Percentiles rank a stretch among this genome's conserved stretches.
These are phyloP conservation scores for Ochlodes sylvanus DNA, from an alignment of 2,888 invertebrate genomes.

Conservation along the genomic window DNA sequence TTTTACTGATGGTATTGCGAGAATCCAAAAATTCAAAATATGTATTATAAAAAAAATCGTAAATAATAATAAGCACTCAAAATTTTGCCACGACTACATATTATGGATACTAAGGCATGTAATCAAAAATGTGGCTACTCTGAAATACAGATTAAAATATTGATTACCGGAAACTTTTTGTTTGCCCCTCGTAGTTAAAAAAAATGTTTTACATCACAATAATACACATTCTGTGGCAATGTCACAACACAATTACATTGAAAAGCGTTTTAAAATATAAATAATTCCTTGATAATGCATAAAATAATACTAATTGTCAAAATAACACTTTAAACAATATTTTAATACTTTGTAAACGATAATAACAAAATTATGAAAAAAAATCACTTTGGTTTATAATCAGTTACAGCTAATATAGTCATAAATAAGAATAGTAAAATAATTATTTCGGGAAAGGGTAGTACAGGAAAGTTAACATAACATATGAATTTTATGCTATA, in stretches of 20 bases:
- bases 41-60: too few relatives aligned
- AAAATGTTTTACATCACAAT: background rate
- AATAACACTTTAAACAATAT: slow-evolving; percentile 56
- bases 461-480: slow-evolving; percentile 12
- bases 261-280: slow-evolving; percentile 47
- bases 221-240: slow-evolving; percentile 43
- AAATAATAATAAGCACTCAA: too few relatives aligned
- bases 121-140: too few relatives aligned
- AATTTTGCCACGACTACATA: too few relatives aligned
- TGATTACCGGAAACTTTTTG: too few relatives aligned
- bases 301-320: slow-evolving; percentile 69
- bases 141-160: too few relatives aligned
- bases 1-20: too few relatives aligned
- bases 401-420: slow-evolving; percentile 56
- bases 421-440: slow-evolving; percentile 25
- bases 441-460: slow-evolving; percentile 14
- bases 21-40: too few relatives aligned
- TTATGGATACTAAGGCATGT: too few relatives aligned
- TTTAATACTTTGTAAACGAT: slow-evolving; percentile 40
- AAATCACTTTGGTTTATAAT: slow-evolving; percentile 76
- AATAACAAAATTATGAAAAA: slow-evolving; percentile 49
- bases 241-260: slow-evolving; percentile 24
- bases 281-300: slow-evolving; percentile 54
- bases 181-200: too few relatives aligned
- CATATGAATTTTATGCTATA: slow-evolving; percentile 25